These are phyloP conservation scores for Nyctibius grandis DNA, from an alignment of 2,797 vertebrate species.

Conservation along the genomic window DNA sequence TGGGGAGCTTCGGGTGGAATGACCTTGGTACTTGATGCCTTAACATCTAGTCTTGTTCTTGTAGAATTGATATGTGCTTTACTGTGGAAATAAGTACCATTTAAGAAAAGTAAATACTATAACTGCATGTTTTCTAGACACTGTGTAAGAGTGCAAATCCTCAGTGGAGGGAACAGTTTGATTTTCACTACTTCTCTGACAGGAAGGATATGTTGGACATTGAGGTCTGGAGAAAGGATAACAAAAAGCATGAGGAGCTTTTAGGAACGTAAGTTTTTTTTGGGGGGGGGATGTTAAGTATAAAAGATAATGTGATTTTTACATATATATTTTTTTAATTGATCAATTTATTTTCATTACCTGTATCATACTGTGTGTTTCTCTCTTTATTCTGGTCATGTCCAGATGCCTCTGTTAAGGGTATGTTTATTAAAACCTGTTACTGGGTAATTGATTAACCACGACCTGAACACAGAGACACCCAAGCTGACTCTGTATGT, in stretches of 20 bases:
- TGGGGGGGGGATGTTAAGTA: neutral
- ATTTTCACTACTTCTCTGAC: constrained; percentile 97
- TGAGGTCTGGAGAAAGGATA: constrained; percentile 89
- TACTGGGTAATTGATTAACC: neutral
- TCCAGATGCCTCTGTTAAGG: neutral
- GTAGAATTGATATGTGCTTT: constrained; percentile 53
- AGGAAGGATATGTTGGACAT: constrained; percentile 91
- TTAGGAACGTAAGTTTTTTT: constrained; percentile 89
- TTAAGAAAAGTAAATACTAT: constrained; percentile 75
- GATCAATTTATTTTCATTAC: neutral
- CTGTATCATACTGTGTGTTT: neutral
- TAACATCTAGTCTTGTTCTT: neutral
- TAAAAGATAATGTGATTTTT: neutral
- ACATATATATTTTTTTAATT: neutral
- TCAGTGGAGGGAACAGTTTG: constrained; percentile 97
- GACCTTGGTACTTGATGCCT: neutral
- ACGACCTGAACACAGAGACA: neutral
- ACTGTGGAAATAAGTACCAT: constrained; percentile 45
- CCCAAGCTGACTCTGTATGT: neutral
- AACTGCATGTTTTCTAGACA: constrained; percentile 86
- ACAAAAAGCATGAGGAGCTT: constrained; percentile 88
- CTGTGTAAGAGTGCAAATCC: constrained; percentile 93
- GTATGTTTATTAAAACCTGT: neutral
- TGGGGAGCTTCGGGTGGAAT: neutral
- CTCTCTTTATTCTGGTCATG: neutral